Percentiles rank a stretch among this genome's conserved stretches.
Evolutionary conservation across 2,888 invertebrate genomes (phyloP).

Genomic region (Pollenia angustigena): DNA sequence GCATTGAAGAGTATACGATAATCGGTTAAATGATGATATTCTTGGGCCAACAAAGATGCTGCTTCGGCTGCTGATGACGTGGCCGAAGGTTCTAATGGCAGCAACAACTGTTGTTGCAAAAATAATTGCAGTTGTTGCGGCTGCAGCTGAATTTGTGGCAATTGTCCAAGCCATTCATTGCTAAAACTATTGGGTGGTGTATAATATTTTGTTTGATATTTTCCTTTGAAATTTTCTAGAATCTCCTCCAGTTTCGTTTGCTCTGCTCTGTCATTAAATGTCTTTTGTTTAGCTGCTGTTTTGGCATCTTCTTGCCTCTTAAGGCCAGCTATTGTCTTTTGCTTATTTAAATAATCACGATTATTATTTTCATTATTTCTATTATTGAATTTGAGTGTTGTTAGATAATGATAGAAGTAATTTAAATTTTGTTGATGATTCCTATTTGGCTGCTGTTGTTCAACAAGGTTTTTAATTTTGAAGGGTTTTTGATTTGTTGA

Average conservation of each 20-base stretch:
- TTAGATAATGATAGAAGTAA: constrained; percentile 20
- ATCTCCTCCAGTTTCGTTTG: neutral
- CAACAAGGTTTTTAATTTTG: constrained; percentile 2
- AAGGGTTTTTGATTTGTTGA: constrained; percentile 33
- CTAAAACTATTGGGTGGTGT: constrained; percentile 41
- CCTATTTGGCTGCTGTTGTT: constrained; percentile 15
- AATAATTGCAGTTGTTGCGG: constrained; percentile 51
- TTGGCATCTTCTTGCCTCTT: constrained; percentile 11
- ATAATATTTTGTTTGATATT: constrained; percentile 58
- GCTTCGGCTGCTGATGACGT: constrained; percentile 17
- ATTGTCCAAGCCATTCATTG: constrained; percentile 52
- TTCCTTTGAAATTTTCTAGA: constrained; percentile 17
- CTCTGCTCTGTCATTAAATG: neutral
- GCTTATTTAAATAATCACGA: constrained; percentile 59
- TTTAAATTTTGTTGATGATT: constrained; percentile 37
- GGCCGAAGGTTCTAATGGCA: constrained; percentile 10
- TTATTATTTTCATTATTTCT: constrained; percentile 43
- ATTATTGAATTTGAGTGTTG: constrained; percentile 60
- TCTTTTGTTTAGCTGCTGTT: constrained; percentile 27
- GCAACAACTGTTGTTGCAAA: constrained; percentile 53
- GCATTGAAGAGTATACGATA: constrained; percentile 81
- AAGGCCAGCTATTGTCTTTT: constrained; percentile 38
- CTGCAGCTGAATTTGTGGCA: constrained; percentile 65
- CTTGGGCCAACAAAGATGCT: constrained; percentile 44
- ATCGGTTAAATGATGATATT: constrained; percentile 76